Conservation (phyloP, 2,888 invertebrate genomes). For the Acleris laterana region DNA sequence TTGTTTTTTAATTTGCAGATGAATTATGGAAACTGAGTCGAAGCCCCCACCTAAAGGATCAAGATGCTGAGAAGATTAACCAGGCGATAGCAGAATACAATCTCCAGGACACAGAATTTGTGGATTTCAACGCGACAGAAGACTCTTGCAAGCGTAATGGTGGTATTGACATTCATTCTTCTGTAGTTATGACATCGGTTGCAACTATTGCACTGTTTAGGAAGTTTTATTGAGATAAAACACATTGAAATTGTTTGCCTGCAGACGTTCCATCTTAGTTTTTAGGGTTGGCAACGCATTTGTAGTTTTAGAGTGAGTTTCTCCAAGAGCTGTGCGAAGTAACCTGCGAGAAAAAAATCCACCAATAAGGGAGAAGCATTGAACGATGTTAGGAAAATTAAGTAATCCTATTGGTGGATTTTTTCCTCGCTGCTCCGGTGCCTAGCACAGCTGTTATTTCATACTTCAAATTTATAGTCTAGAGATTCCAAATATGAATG, state of each 20-base stretch:
- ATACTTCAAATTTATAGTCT: too few relatives aligned
- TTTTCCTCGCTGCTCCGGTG: too few relatives aligned
- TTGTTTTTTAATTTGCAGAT: slow-evolving; percentile 54
- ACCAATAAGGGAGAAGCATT: too few relatives aligned
- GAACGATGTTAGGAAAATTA: too few relatives aligned
- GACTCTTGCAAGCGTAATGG: slow-evolving; percentile 65
- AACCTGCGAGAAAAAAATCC: too few relatives aligned
- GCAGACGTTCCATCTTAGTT: too few relatives aligned
- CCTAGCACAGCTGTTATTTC: too few relatives aligned
- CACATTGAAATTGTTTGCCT: not conserved
- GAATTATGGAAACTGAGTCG: slow-evolving; percentile 76
- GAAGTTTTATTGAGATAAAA: slow-evolving; percentile 53
- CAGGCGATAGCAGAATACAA: slow-evolving; percentile 64
- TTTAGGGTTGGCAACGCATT: too few relatives aligned
- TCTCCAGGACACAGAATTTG: slow-evolving; percentile 60
- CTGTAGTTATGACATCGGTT: slow-evolving; percentile 61
- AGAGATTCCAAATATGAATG: too few relatives aligned
- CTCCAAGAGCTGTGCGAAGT: too few relatives aligned
- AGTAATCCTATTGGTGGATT: too few relatives aligned
- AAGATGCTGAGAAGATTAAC: slow-evolving; percentile 63
- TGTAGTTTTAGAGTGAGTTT: too few relatives aligned
- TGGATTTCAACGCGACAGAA: slow-evolving; percentile 70
- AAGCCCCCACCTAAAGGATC: slow-evolving; percentile 66
- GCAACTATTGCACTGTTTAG: slow-evolving; percentile 64
- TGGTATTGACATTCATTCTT: slow-evolving; percentile 55